A percentile compares a stretch with the other conserved stretches of the same genome.
phyloP scores from a whole-genome alignment of 2,888 invertebrate species.

The Callosobruchus maculatus region DNA sequence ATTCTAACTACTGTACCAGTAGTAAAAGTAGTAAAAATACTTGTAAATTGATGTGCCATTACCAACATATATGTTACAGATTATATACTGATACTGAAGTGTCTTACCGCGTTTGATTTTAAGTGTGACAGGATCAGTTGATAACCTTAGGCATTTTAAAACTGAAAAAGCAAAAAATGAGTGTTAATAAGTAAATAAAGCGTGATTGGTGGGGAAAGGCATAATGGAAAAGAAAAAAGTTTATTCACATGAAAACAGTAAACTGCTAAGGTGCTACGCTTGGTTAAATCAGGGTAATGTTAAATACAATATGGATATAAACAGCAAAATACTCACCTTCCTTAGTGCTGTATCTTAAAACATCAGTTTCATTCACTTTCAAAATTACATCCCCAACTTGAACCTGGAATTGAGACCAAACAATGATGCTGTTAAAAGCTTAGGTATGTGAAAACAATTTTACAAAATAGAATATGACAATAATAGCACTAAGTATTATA shows the following conservation, averaged over 20 bases:
- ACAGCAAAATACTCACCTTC: slow-evolving; percentile 63
- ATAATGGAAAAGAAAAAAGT: slow-evolving; percentile 2
- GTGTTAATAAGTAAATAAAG: slow-evolving; percentile 23
- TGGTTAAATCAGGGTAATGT: neutral
- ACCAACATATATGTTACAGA: neutral
- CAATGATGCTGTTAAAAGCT: neutral
- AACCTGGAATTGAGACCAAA: slow-evolving; percentile 63
- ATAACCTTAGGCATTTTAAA: slow-evolving; percentile 88
- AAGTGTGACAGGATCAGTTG: slow-evolving; percentile 85
- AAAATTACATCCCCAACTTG: slow-evolving; percentile 92
- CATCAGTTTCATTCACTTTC: slow-evolving; percentile 91
- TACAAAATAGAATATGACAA: no score
- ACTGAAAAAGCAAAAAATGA: slow-evolving; percentile 61
- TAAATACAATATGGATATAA: neutral
- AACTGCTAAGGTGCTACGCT: neutral
- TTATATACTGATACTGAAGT: neutral
- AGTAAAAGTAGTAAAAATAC: neutral
- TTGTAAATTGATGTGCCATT: neutral
- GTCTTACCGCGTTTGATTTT: slow-evolving; percentile 86
- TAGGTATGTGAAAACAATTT: neutral
- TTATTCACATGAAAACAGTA: neutral
- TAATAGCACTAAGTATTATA: no score
- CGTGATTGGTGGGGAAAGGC: neutral
- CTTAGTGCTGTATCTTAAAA: slow-evolving; percentile 87
- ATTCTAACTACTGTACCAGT: neutral